Percentiles rank a stretch among this genome's conserved stretches.
These are phyloP conservation scores for Allochrocebus solatus DNA, from an alignment of 2,797 vertebrate genomes.

Conservation along the genomic window DNA sequence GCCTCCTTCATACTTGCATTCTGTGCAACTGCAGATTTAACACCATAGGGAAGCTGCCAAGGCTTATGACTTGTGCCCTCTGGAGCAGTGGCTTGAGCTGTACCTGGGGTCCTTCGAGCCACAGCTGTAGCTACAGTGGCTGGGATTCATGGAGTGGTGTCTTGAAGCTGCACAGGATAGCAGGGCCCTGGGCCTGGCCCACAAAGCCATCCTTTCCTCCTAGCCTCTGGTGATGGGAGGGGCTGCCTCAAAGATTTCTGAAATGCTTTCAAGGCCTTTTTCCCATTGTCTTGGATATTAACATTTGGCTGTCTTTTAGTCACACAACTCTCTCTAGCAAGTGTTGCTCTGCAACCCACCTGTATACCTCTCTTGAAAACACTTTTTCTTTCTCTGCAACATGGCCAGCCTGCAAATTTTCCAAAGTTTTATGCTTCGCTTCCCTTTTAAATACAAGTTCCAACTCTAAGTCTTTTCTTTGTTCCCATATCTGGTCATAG, in stretches of 20 bases:
- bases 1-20: neutral
- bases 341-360: neutral
- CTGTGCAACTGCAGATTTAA: neutral
- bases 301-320: neutral
- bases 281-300: neutral
- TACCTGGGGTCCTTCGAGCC: neutral
- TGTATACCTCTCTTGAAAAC: neutral
- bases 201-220: neutral
- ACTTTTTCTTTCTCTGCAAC: neutral
- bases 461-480: neutral
- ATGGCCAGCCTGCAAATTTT: neutral
- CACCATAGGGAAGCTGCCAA: neutral
- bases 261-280: neutral
- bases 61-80: neutral
- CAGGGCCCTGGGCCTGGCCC: neutral
- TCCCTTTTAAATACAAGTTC: neutral
- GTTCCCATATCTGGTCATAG: neutral
- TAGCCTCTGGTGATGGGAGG: neutral
- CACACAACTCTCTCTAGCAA: neutral
- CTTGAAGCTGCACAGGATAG: neutral
- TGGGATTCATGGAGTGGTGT: neutral
- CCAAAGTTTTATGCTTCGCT: neutral
- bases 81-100: neutral
- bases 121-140: neutral
- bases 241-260: neutral